Percentiles rank a stretch among this genome's conserved stretches.
phyloP scores from a whole-genome alignment of 2,797 vertebrate genomes.

The Nyctalus aviator region DNA sequence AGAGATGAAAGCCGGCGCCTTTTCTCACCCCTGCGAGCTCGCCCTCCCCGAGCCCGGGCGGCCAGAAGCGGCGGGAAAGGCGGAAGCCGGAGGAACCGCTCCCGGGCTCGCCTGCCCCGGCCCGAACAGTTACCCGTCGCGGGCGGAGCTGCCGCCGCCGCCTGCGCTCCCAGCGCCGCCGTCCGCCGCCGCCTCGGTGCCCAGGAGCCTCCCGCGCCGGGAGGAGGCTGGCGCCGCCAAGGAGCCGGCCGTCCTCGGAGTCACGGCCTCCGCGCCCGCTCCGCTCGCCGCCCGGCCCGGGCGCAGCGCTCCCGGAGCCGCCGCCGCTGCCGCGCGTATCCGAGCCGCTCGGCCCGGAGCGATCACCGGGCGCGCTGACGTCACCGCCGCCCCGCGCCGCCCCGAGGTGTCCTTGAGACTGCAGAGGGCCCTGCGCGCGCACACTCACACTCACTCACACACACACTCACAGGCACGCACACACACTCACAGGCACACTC shows the following conservation, averaged over 20 bases:
- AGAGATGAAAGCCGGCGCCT: slow-evolving; percentile 14
- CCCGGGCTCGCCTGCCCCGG: neutral
- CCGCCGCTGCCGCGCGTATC: slow-evolving; percentile 78
- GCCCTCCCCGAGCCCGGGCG: neutral
- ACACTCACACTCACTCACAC: slow-evolving; percentile 87
- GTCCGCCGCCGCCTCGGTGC: slow-evolving; percentile 39
- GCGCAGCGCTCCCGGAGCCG: slow-evolving; percentile 29
- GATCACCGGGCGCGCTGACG: slow-evolving; percentile 99
- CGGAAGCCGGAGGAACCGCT: slow-evolving; percentile 7
- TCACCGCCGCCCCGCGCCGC: slow-evolving; percentile 95
- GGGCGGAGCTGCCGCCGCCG: slow-evolving; percentile 54
- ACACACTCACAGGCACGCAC: slow-evolving; percentile 84
- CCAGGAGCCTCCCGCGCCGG: slow-evolving; percentile 85
- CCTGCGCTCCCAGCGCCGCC: neutral
- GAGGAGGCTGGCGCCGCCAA: slow-evolving; percentile 89
- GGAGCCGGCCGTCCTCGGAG: neutral
- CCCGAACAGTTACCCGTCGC: slow-evolving; percentile 79
- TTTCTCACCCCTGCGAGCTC: slow-evolving; percentile 23
- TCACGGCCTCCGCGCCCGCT: neutral
- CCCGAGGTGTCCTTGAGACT: slow-evolving; percentile 98
- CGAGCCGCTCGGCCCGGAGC: slow-evolving; percentile 96
- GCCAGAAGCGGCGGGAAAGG: neutral
- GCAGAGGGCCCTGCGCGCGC: slow-evolving; percentile 84
- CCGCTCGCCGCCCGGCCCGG: neutral
- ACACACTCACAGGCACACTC: slow-evolving; percentile 58